Conservation (phyloP, 2,888 invertebrate species). For the Eulithis prunata region DNA sequence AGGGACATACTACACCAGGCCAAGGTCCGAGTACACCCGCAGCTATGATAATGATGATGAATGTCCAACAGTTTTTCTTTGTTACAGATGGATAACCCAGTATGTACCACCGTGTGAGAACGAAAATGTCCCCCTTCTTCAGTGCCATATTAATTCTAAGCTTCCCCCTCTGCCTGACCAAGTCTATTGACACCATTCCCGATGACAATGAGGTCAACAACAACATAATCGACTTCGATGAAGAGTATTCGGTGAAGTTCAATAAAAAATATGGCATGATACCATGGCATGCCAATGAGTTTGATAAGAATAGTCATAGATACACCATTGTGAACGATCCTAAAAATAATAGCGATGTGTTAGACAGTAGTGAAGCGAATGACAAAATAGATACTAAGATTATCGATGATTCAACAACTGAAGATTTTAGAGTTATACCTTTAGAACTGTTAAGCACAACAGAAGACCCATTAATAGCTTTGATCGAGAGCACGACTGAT, state of each 20-base stretch:
- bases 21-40: no score
- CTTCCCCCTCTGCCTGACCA: slow-evolving; percentile 49
- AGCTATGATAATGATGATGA: no score
- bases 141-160: slow-evolving; percentile 64
- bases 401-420: slow-evolving; percentile 51
- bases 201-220: slow-evolving; percentile 61
- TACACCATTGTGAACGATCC: slow-evolving; percentile 65
- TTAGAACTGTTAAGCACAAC: slow-evolving; percentile 76
- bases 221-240: slow-evolving; percentile 76
- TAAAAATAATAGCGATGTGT: slow-evolving; percentile 29
- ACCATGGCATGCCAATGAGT: slow-evolving; percentile 62
- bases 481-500: slow-evolving; percentile 68
- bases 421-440: slow-evolving; percentile 71
- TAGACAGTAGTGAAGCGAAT: slow-evolving; percentile 32
- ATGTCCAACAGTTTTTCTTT: slow-evolving; percentile 33
- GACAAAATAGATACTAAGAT: slow-evolving; percentile 21
- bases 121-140: slow-evolving; percentile 64
- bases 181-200: slow-evolving; percentile 54
- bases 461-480: slow-evolving; percentile 58
- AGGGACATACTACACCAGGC: no score
- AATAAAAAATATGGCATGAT: slow-evolving; percentile 64
- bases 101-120: slow-evolving; percentile 69
- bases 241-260: slow-evolving; percentile 68
- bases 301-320: slow-evolving; percentile 67
- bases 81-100: slow-evolving; percentile 70